Evolutionary conservation across 2,888 invertebrate species (phyloP), one percentile per base, ranked within the genome.

Genomic region (Polyploca ridens): DNA sequence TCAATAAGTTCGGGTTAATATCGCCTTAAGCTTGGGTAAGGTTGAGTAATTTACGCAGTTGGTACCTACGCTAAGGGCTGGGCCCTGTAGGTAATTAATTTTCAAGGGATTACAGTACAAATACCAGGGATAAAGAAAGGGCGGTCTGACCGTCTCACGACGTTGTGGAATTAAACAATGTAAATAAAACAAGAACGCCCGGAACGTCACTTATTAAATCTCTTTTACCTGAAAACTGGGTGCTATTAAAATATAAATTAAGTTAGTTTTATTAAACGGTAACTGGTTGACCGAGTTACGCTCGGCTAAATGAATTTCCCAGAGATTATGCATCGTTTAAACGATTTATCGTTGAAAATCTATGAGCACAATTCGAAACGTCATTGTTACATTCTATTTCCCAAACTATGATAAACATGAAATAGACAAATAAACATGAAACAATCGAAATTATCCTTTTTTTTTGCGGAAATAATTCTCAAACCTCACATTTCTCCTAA

Each of bases 61-160:
- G 70, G 78, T 75, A 73, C 41, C 41, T 41, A 38, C 78, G 83
- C 79, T 80, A 79, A 79, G 82, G 85, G 83, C 76, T 70, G 72
- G 11, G 33, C 61, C 71, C 70, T 67, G 83, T 79, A 79, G 83
- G 84, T 91, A 91, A 92, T 92, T 91, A 93, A 93, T 93, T 93
- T 92, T 87, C 83, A 83, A 86, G 87, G 89, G 91, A 91, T 93
- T 91, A 92, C 86, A 75, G 83, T 82, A 88, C 88, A 90, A 90
- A 91, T 87, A 87, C 88, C 80, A 72, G 77, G 89, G 88, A 84
- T 87, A 86, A 88, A 84, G 86, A 82, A 87, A 54, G 54, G 83
- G 86, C 41, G 82, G 81, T 79, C 79, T 83, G 85, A 80, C 85
- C 84, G 80, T 81, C 79, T 78, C 72, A 77, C 83, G 75, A 79